Evolutionary conservation across 2,888 invertebrate genomes (phyloP).

Genomic region (Eupithecia dodoneata): DNA sequence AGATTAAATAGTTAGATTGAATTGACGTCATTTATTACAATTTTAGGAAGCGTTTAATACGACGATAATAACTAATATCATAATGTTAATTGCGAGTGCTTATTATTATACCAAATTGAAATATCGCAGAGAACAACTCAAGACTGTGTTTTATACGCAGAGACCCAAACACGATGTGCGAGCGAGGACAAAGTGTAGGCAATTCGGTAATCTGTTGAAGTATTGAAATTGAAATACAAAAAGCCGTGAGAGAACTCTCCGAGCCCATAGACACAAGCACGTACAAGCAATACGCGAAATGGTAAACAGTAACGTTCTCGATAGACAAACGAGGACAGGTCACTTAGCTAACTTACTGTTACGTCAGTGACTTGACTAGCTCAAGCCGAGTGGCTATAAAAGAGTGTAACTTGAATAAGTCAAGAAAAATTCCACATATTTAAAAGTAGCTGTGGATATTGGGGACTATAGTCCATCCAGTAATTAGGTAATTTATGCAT

Average conservation of each 20-base stretch:
- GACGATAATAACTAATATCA: background rate
- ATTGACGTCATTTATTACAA: slow-evolving; percentile 58
- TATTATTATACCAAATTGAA: background rate
- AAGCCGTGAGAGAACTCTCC: slow-evolving; percentile 39
- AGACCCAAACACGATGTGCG: slow-evolving; percentile 35
- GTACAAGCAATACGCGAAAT: slow-evolving; percentile 35
- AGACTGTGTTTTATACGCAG: background rate
- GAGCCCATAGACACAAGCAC: slow-evolving; percentile 25
- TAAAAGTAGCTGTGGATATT: background rate
- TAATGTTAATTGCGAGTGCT: background rate
- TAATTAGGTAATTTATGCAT: background rate
- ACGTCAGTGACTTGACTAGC: slow-evolving; percentile 27
- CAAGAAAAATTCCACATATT: background rate
- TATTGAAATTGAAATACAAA: slow-evolving; percentile 31
- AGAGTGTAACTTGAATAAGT: background rate
- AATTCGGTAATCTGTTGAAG: slow-evolving; percentile 39
- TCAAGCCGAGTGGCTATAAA: background rate
- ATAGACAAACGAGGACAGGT: slow-evolving; percentile 41
- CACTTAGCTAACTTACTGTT: slow-evolving; percentile 41
- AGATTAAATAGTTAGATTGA: slow-evolving; percentile 43
- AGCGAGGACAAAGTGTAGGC: slow-evolving; percentile 38
- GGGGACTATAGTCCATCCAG: background rate
- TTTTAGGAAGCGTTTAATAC: slow-evolving; percentile 3
- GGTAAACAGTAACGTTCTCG: slow-evolving; percentile 38
- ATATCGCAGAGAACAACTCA: background rate